A percentile compares a stretch with the other conserved stretches of the same genome.
Conservation (phyloP, 2,797 vertebrate species). For the Epinephelus awoara region DNA sequence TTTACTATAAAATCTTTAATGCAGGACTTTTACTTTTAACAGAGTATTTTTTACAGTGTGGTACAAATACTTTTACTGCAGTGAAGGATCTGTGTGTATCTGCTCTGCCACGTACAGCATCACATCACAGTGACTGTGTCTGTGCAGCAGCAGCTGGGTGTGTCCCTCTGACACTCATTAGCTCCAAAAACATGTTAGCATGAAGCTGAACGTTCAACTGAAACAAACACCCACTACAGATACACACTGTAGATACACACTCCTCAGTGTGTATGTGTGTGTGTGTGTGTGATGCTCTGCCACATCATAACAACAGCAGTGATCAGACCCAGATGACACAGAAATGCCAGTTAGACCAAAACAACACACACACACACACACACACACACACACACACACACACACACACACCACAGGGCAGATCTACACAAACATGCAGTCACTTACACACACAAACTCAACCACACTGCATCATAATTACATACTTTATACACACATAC, state of each 20-base stretch:
- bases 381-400: constrained; percentile 74
- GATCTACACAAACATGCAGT: constrained; percentile 26
- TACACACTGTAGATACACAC: too few species aligned
- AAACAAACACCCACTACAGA: not conserved
- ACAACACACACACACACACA: constrained; percentile 82
- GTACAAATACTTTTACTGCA: too few species aligned
- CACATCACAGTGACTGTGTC: not conserved
- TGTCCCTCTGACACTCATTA: not conserved
- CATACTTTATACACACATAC: constrained; percentile 30
- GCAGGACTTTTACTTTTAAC: too few species aligned
- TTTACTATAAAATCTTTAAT: too few species aligned
- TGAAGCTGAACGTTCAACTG: too few species aligned
- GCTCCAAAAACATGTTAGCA: too few species aligned
- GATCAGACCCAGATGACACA: constrained; percentile 88
- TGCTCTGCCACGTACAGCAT: constrained; percentile 9
- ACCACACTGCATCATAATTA: constrained; percentile 30
- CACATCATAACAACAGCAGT: constrained; percentile 87
- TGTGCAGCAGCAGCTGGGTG: not conserved
- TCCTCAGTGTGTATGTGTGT: constrained; percentile 22
- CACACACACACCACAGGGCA: constrained; percentile 9
- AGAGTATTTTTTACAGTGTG: too few species aligned
- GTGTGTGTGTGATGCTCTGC: constrained; percentile 63
- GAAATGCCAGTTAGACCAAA: constrained; percentile 60
- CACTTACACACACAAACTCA: constrained; percentile 23
- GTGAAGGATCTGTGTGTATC: too few species aligned